Conservation (phyloP, 2,797 vertebrate species). For the Lutjanus argentimaculatus region DNA sequence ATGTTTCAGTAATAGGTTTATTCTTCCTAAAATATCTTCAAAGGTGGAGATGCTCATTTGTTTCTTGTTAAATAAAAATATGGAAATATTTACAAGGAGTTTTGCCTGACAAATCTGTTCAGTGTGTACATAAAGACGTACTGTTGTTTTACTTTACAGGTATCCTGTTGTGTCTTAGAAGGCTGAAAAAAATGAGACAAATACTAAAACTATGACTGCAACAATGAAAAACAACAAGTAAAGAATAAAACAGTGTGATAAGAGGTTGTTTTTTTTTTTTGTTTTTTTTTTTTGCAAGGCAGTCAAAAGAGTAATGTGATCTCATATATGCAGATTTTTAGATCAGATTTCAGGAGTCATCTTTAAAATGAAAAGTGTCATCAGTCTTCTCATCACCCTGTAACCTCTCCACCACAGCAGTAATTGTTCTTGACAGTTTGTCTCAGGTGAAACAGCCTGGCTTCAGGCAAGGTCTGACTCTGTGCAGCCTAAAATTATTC, state of each 20-base stretch:
- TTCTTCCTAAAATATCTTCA: not conserved
- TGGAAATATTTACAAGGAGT: not conserved
- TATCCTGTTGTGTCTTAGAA: not conserved
- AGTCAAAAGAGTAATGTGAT: not conserved
- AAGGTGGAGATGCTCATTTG: not conserved
- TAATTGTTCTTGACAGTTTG: constrained; percentile 11
- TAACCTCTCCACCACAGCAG: not conserved
- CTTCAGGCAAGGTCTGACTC: constrained; percentile 17
- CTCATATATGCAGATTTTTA: not conserved
- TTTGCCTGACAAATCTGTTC: not conserved
- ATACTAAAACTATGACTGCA: not conserved
- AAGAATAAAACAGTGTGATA: not conserved
- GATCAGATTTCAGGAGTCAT: constrained; percentile 12
- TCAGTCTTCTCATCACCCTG: not conserved
- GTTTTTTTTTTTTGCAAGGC: not conserved
- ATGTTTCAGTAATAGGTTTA: not conserved
- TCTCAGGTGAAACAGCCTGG: not conserved
- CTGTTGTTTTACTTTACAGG: not conserved
- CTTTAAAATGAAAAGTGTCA: not conserved
- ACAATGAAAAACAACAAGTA: not conserved
- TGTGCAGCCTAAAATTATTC: not conserved
- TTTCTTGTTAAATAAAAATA: not conserved
- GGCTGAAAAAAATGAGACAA: not conserved
- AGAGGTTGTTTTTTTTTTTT: too few relatives aligned
- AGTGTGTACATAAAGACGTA: too few relatives aligned